Evolutionary conservation across 2,113 vertebrate genomes (phyloP).

Genomic region (Pygathrix nemaeus): DNA sequence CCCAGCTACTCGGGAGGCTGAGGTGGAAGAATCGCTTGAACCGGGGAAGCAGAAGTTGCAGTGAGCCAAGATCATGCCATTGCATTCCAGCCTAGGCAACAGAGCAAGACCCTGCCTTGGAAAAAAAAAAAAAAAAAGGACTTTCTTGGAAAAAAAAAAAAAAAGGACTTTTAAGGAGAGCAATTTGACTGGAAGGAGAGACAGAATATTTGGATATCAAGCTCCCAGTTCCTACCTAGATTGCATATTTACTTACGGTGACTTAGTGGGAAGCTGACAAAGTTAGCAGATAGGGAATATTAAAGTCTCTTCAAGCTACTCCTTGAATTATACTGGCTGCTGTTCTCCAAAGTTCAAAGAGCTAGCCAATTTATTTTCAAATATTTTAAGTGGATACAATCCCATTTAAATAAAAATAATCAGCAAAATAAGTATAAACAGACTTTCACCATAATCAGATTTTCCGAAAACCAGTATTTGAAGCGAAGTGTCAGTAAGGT

Average conservation of each 20-base stretch:
- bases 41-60: too few relatives aligned
- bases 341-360: slow-evolving; percentile 50
- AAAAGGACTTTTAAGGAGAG: neutral
- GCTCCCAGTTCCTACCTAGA: neutral
- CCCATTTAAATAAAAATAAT: slow-evolving; percentile 46
- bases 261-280: neutral
- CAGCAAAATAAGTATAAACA: slow-evolving; percentile 43
- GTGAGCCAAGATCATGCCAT: too few relatives aligned
- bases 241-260: neutral
- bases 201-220: neutral
- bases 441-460: slow-evolving; percentile 37
- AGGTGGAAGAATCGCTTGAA: too few relatives aligned
- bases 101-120: too few relatives aligned
- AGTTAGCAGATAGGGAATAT: neutral
- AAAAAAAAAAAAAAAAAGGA: neutral
- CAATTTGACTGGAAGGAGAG: neutral
- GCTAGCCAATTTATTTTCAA: slow-evolving; percentile 43
- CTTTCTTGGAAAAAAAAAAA: neutral
- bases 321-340: slow-evolving; percentile 5
- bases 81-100: too few relatives aligned
- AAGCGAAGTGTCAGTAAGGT: neutral
- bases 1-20: too few relatives aligned
- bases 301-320: slow-evolving; percentile 10
- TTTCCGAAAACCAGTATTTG: slow-evolving; percentile 29
- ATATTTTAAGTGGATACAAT: slow-evolving; percentile 42